Evolutionary conservation across 2,113 vertebrate species (phyloP), one percentile per base, ranked within the genome.

Genomic region (Platichthys stellatus): DNA sequence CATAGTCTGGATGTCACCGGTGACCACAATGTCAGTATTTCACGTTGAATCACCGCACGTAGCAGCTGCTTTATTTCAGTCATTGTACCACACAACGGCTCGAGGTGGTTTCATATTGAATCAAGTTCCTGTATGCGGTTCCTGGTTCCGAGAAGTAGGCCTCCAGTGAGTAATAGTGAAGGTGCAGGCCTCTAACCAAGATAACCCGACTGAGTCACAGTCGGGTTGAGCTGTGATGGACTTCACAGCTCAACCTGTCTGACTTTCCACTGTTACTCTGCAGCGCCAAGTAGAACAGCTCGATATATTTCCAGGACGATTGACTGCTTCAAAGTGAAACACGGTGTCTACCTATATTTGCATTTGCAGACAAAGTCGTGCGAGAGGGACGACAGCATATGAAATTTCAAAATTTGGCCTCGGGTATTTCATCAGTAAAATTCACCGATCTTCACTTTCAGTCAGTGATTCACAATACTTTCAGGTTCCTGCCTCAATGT

Each of bases 121-220:
- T 94, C 79, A 80, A 92, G 93, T 94, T 95, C 94, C 93, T 94
- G 90, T 93, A 82, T 88, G 88, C 57, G 88, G 89, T 91, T 89
- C 83, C 89, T 86, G 88, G 90, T 95, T 95, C 94, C 94, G 87
- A 95, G 94, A 94, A 95, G 81, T 67, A 76, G 84, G 87, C 86
- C 81, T 85, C 80, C 72, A 69, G 70, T 95, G 94, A 95, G 92
- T 94, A 94, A 95, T 94, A 94, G 84, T 82, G 93, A 94, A 94
- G 92, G 88, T 89, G 83, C 76, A 76, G 86, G 87, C 85, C 87
- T 87, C 70, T 64, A 84, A 89, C 81, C 67, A 80, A 92, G 89
- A 87, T 87, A 76, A 78, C 84, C 86, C 67, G n/a, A 84, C 88
- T 93, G 89, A 93, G 90, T 93, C 93, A 94, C 83, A 90, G 78